Evolutionary conservation across 2,113 vertebrate species (phyloP), one percentile per base, ranked within the genome.

Genomic region (Ageneiosus marmoratus): DNA sequence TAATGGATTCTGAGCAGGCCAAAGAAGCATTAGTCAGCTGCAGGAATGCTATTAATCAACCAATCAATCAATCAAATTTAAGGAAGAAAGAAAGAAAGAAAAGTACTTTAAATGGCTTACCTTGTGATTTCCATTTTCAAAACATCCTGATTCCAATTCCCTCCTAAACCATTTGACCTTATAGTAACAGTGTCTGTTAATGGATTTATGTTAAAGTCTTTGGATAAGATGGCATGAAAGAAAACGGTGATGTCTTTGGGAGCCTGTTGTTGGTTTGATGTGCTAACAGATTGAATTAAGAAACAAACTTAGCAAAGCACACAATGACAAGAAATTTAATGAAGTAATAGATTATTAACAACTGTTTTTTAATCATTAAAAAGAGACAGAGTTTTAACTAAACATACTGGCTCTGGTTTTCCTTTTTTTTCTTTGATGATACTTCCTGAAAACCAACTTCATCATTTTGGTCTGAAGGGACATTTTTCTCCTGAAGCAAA

Each of bases 201-300:
- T 51, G 81, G 81, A 60, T 83, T 58, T 48, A 83, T 34, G 32
- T 77, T 83, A 55, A 83, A 83, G 24, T 32, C 32, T 77, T 77
- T 83, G 12, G 81, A 83, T 67, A 83, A 37, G 50, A 83, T 55
- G n/a, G 81, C 81, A 67, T 83, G 81, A 32, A 83, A 83, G 50
- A 65, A 77, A 67, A 83, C 41, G n/a, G 60, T 83, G 48, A 83
- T 81, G 51, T 46, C 7, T n/a, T 56, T 73, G n/a, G 32, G 13
- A 6, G 58, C 51, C 16, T 29, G 27, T 27, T 70, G 79, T 41
- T 50, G 65, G 37, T 73, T 56, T 58, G 67, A 44, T 32, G 79
- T 81, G 46, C 79, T 81, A 81, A 70, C 27, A 56, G 50, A 80
- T 53, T 51, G 29, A 32, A 62, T n/a, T 29, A 65, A 9, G 41